A percentile compares a stretch with the other conserved stretches of the same genome.
phyloP scores from a whole-genome alignment of 2,113 vertebrate genomes.

The Corvus cornix region DNA sequence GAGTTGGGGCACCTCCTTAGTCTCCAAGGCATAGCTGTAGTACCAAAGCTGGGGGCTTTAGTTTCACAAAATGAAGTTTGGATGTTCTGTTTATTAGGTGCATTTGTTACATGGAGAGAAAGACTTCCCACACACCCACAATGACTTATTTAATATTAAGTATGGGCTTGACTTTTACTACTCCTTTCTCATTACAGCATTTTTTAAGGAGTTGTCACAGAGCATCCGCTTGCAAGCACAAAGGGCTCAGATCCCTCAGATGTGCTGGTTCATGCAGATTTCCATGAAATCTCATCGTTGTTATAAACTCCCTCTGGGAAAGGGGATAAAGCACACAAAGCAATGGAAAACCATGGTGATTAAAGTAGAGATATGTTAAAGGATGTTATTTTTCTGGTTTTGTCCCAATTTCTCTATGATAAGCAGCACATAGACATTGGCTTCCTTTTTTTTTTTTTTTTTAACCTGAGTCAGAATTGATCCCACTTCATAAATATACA shows the following conservation, averaged over 20 bases:
- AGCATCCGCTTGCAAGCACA: neutral
- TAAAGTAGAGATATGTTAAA: neutral
- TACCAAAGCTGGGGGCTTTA: fast-evolving
- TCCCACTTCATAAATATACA: neutral
- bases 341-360: neutral
- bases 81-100: neutral
- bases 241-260: neutral
- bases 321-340: neutral
- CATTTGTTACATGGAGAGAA: neutral
- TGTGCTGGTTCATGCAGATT: neutral
- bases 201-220: too few species aligned
- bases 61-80: neutral
- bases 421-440: neutral
- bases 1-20: neutral
- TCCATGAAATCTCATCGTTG: fast-evolving
- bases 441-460: neutral
- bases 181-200: neutral
- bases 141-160: neutral
- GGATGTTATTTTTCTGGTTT: neutral
- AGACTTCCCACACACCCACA: neutral
- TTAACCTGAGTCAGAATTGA: neutral
- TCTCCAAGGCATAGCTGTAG: neutral
- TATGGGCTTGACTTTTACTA: neutral
- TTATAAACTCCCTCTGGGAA: neutral
- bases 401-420: neutral